Evolutionary conservation across 2,113 vertebrate genomes (phyloP), one percentile per base, ranked within the genome.

Genomic region (Notiomystis cincta): DNA sequence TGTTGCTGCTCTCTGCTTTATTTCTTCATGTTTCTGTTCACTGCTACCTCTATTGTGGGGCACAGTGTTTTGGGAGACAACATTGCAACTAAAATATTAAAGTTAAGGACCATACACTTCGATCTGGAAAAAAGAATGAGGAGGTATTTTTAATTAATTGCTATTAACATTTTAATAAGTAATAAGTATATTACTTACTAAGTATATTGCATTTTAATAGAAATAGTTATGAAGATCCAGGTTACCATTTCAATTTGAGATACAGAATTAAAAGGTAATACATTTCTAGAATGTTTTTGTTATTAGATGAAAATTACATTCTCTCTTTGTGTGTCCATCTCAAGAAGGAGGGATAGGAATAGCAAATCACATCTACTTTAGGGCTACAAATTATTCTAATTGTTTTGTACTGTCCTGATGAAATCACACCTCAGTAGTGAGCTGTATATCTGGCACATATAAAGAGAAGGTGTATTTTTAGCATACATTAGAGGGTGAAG

Each of bases 1-100:
- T 0, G 0, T 56, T 4, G 2, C 47, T 75, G 4, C 30, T 66
- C 10, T 14, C 7, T 53, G 4, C 11, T 77, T 72, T 15, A 3
- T 84, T 83, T 60, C 27, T n/a, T 56, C 8, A 28, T 10, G 3
- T 42, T 79, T 54, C 25, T 40, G 8, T 44, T 67, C 28, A n/a
- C 24, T 81, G 44, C 12, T 87, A 16, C 25, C 7, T 67, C 24
- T 8, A 6, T 10, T 67, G 22, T 19, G 9, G 31, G 11, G 3
- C 33, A 31, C 25, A 37, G 2, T 18, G 30, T 6, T 45, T 60
- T 31, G 19, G 8, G 35, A 56, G 10, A 69, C 9, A 73, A 13
- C 9, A 54, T 10, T 50, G 19, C 9, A 69, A 50, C 4, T 31
- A 20, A 85, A 67, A 67, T 12, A 85, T 3, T 53, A 64, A 78